Evolutionary conservation across 23 tunicate genomes (phyloP).

Genomic region (Diplosoma virens): DNA sequence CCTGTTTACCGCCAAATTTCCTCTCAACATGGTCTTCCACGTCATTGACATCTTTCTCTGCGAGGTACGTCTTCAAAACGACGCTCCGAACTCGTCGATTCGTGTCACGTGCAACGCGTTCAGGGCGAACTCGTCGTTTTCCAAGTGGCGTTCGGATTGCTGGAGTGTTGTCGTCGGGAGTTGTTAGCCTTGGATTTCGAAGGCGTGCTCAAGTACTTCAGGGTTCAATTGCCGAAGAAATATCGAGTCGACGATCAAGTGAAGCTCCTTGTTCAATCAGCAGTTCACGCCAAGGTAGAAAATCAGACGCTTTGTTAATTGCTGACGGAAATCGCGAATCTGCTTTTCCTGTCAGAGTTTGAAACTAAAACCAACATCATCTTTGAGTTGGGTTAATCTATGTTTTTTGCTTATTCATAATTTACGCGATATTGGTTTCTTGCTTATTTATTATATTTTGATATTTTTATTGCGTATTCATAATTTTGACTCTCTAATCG

Average conservation of each 20-base stretch:
- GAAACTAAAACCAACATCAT: too few species aligned
- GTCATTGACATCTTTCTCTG: slow-evolving; percentile 81
- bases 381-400: too few species aligned
- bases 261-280: slow-evolving; percentile 53
- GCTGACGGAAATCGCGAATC: too few species aligned
- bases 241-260: slow-evolving; percentile 76
- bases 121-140: slow-evolving; percentile 86
- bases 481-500: too few species aligned
- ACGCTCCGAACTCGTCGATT: not conserved
- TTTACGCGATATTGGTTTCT: too few species aligned
- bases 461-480: too few species aligned
- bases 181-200: slow-evolving; percentile 88
- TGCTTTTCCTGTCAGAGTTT: too few species aligned
- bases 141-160: slow-evolving; percentile 71
- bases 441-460: too few species aligned
- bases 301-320: not conserved
- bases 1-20: slow-evolving; percentile 92
- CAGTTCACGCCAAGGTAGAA: slow-evolving; percentile 56
- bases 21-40: slow-evolving; percentile 80
- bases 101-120: not conserved
- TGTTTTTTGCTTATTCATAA: too few species aligned
- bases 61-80: slow-evolving; percentile 51
- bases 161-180: slow-evolving; percentile 66
- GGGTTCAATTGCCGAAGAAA: slow-evolving; percentile 92
- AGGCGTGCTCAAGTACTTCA: slow-evolving; percentile 82